These are phyloP conservation scores for Seriola quinqueradiata DNA, from an alignment of 2,113 vertebrate genomes.

Conservation along the genomic window DNA sequence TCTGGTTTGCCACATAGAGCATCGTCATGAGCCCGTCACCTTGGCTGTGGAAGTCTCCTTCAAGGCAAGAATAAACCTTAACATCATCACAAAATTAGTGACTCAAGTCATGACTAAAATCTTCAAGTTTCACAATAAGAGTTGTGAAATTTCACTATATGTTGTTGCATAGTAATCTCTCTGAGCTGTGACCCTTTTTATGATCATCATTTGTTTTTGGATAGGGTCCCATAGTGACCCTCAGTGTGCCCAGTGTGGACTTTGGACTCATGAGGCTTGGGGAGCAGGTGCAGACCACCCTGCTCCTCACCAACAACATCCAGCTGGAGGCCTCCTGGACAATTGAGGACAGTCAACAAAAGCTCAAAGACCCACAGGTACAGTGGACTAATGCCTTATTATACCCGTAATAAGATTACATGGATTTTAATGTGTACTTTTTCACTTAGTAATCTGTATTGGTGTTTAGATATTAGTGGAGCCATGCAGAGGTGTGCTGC, in stretches of 20 bases:
- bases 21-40: slow-evolving; percentile 79
- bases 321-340: slow-evolving; percentile 89
- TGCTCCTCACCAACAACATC: slow-evolving; percentile 88
- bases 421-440: not conserved
- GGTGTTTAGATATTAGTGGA: slow-evolving; percentile 81
- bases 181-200: not conserved
- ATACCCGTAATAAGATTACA: not conserved
- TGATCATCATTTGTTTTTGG: not conserved
- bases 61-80: slow-evolving; percentile 82
- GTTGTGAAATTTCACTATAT: not conserved
- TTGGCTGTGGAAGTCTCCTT: slow-evolving; percentile 90
- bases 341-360: slow-evolving; percentile 70
- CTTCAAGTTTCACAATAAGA: not conserved
- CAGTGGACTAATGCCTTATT: not conserved
- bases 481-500: slow-evolving; percentile 86
- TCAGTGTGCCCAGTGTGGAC: slow-evolving; percentile 85
- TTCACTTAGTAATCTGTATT: not conserved
- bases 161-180: not conserved
- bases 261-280: slow-evolving; percentile 88
- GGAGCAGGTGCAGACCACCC: slow-evolving; percentile 64
- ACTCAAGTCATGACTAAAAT: not conserved
- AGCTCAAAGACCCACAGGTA: slow-evolving; percentile 66
- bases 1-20: slow-evolving; percentile 86
- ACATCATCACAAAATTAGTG: not conserved
- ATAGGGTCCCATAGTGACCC: slow-evolving; percentile 89